Evolutionary conservation across 1,140 invertebrate species (phyloP).

Genomic region (Frieseomelitta varia): DNA sequence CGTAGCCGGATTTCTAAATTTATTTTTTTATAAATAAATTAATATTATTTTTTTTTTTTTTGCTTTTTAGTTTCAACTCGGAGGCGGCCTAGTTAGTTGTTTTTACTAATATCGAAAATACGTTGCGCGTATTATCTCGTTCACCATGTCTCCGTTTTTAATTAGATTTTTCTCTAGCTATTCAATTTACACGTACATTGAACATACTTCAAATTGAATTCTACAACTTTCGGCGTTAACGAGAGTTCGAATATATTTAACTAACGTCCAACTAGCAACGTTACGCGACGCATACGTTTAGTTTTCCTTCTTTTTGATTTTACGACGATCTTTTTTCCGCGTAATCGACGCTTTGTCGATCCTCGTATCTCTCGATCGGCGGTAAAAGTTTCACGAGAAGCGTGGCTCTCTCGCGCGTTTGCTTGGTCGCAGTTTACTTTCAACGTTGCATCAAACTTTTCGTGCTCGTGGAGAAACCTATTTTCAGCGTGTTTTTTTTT

Average conservation of each 20-base stretch:
- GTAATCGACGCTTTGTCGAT: slow-evolving; percentile 1
- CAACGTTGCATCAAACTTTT: slow-evolving; percentile 19
- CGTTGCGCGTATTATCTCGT: too few species aligned
- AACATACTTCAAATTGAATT: background rate
- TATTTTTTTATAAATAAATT: too few species aligned
- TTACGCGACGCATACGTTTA: background rate
- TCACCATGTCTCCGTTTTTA: background rate
- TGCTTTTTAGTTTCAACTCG: background rate
- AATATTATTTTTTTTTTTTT: too few species aligned
- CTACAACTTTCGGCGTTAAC: background rate
- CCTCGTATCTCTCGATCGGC: background rate
- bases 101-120: background rate
- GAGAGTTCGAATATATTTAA: background rate
- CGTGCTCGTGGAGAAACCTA: slow-evolving; percentile 1
- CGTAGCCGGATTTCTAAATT: background rate
- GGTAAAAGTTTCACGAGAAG: slow-evolving; percentile 28
- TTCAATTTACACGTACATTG: background rate
- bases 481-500: background rate
- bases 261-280: too few species aligned
- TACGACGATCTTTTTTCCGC: background rate
- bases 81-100: too few species aligned
- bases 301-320: background rate
- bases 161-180: background rate
- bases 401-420: background rate
- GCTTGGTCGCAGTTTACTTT: slow-evolving; percentile 4